phyloP scores from a whole-genome alignment of 1,140 invertebrate genomes.

The Coelopa frigida region DNA sequence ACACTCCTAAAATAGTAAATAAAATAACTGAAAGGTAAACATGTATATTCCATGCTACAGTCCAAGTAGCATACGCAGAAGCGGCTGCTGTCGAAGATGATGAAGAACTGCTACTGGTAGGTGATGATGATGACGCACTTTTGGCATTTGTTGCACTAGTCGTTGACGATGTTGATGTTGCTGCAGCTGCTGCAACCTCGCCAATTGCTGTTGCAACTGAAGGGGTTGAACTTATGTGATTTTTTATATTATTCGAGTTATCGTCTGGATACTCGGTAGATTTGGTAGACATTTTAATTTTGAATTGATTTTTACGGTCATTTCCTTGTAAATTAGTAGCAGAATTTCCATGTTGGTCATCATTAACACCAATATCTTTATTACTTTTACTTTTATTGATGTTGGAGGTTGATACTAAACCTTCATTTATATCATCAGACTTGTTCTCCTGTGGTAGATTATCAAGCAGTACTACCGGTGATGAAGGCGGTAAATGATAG shows the following conservation, averaged over 20 bases:
- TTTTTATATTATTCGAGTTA: no score
- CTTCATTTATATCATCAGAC: conserved; percentile 13
- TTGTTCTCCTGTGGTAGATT: conserved; percentile 9
- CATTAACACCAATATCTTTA: conserved; percentile 1
- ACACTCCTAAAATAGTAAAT: conserved; percentile 72
- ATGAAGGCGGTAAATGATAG: conserved; percentile 30
- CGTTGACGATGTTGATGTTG: conserved; percentile 27
- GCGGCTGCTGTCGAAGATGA: conserved; percentile 34
- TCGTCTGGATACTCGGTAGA: no score
- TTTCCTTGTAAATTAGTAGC: background rate
- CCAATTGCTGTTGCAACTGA: conserved; percentile 30
- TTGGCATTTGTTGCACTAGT: conserved; percentile 14
- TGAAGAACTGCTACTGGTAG: conserved; percentile 11
- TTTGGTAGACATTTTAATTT: no score
- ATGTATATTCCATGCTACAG: conserved; percentile 81
- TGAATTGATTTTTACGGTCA: no score
- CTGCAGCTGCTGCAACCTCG: conserved; percentile 16
- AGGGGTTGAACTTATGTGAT: conserved; percentile 19
- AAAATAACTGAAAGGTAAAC: conserved; percentile 76
- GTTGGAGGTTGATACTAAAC: conserved; percentile 14
- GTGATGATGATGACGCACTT: conserved; percentile 3
- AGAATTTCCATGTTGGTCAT: background rate
- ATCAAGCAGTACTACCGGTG: conserved; percentile 24
- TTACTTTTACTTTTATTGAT: conserved; percentile 34
- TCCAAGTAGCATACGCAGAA: conserved; percentile 54